Conservation (phyloP, 1,140 invertebrate species). For the Drosophila prosaltans region DNA sequence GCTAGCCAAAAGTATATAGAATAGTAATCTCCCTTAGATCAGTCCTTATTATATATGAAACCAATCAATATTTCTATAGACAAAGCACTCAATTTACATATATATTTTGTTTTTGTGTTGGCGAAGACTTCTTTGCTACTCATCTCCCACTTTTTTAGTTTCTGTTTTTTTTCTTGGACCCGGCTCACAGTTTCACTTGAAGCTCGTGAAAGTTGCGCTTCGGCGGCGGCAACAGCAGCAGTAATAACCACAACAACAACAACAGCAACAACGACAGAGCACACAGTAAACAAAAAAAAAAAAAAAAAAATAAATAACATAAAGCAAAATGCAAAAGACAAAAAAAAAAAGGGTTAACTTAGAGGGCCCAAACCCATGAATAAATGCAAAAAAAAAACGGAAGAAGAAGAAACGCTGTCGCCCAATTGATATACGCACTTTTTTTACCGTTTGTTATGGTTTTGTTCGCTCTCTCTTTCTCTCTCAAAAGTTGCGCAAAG, state of each 20-base stretch:
- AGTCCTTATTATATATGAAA: too few species aligned
- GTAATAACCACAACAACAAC: background rate
- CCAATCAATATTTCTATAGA: background rate
- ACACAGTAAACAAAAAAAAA: slow-evolving; percentile 29
- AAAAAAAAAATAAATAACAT: background rate
- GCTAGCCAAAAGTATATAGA: too few species aligned
- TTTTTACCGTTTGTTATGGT: slow-evolving; percentile 24
- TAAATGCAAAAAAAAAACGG: slow-evolving; percentile 21
- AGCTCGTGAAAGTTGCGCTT: slow-evolving; percentile 78
- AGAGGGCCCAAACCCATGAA: slow-evolving; percentile 4
- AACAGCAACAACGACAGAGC: slow-evolving; percentile 19
- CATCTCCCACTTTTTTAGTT: slow-evolving; percentile 48
- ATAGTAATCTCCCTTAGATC: too few species aligned
- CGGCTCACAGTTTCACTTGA: slow-evolving; percentile 74
- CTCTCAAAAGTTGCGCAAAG: slow-evolving; percentile 61
- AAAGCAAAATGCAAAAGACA: slow-evolving; percentile 12
- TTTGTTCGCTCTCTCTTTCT: slow-evolving; percentile 22
- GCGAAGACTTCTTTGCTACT: slow-evolving; percentile 29
- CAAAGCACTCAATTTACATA: slow-evolving; percentile 6
- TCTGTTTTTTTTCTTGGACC: slow-evolving; percentile 42
- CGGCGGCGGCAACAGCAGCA: slow-evolving; percentile 30
- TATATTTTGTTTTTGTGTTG: slow-evolving; percentile 21
- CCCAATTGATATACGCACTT: slow-evolving; percentile 57
- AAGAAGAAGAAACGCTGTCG: slow-evolving; percentile 30
- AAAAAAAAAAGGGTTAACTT: background rate